Evolutionary conservation across 1,140 invertebrate genomes (phyloP).

Genomic region (Aphelenchoides avenae): DNA sequence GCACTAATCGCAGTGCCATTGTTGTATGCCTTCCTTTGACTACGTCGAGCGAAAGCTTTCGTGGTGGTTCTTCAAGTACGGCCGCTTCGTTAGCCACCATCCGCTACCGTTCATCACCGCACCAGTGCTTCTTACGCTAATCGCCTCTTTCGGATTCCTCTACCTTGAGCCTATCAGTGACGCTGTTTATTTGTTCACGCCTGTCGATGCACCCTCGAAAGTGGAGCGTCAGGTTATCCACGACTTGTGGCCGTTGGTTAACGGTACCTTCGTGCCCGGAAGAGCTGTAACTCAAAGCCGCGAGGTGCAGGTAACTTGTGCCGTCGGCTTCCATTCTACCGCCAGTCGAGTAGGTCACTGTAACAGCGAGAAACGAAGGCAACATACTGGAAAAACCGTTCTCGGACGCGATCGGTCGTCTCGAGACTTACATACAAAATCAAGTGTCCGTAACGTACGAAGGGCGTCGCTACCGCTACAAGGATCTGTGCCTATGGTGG

Average conservation of each 20-base stretch:
- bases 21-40: conserved; percentile 50
- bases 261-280: conserved; percentile 45
- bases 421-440: conserved; percentile 45
- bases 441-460: too few species aligned
- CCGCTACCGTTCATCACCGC: conserved; percentile 53
- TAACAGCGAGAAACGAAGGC: conserved; percentile 39
- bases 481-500: too few species aligned
- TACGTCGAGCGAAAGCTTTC: conserved; percentile 51
- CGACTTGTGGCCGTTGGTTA: conserved; percentile 46
- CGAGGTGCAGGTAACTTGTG: conserved; percentile 46
- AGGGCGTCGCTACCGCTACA: too few species aligned
- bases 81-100: conserved; percentile 41
- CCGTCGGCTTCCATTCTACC: not conserved
- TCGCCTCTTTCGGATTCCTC: conserved; percentile 35
- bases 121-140: conserved; percentile 49
- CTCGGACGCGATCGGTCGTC: conserved; percentile 37
- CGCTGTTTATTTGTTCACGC: conserved; percentile 55
- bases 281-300: conserved; percentile 47
- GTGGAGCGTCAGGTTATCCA: conserved; percentile 46
- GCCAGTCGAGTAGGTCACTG: conserved; percentile 35
- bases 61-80: conserved; percentile 51
- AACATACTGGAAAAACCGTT: conserved; percentile 48
- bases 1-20: too few species aligned
- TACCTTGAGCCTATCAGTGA: conserved; percentile 52
- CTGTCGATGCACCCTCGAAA: conserved; percentile 49